Evolutionary conservation across 92 coral and sea anemone genomes (phyloP).

Genomic region (Parazoanthus atlanticus): DNA sequence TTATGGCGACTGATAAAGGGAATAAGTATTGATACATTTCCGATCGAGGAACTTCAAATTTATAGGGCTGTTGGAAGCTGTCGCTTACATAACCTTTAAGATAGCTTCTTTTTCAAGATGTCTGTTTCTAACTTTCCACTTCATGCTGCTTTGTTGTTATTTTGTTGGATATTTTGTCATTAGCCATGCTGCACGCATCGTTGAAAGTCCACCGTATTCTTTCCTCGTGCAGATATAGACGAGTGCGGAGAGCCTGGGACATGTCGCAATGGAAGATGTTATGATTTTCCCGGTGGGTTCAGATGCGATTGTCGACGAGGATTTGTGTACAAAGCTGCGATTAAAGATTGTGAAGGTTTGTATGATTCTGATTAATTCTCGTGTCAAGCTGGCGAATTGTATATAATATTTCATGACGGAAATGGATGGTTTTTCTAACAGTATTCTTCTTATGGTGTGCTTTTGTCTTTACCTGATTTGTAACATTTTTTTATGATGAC

Average conservation of each 20-base stretch:
- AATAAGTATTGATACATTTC: too few species aligned
- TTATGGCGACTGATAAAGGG: too few species aligned
- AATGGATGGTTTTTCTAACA: background rate
- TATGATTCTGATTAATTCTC: background rate
- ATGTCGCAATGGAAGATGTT: slow-evolving; percentile 25
- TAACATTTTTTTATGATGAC: too few species aligned
- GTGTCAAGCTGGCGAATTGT: background rate
- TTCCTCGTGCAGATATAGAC: slow-evolving; percentile 8
- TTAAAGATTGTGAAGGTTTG: slow-evolving; percentile 37
- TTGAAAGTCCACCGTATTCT: background rate
- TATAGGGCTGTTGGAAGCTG: too few species aligned
- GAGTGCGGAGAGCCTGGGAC: slow-evolving; percentile 32
- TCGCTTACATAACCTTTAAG: too few species aligned
- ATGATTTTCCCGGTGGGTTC: slow-evolving; percentile 36
- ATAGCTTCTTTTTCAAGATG: too few species aligned
- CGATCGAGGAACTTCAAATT: too few species aligned
- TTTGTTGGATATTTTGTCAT: background rate
- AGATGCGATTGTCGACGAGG: slow-evolving; percentile 46
- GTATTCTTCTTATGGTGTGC: too few species aligned
- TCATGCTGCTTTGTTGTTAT: too few species aligned
- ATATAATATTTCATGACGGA: background rate
- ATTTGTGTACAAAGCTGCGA: slow-evolving; percentile 17
- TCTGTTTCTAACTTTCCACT: too few species aligned
- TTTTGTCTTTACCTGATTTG: too few species aligned
- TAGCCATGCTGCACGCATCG: background rate